Conservation (phyloP, 2,888 invertebrate genomes). For the Drosophila sordidula region DNA sequence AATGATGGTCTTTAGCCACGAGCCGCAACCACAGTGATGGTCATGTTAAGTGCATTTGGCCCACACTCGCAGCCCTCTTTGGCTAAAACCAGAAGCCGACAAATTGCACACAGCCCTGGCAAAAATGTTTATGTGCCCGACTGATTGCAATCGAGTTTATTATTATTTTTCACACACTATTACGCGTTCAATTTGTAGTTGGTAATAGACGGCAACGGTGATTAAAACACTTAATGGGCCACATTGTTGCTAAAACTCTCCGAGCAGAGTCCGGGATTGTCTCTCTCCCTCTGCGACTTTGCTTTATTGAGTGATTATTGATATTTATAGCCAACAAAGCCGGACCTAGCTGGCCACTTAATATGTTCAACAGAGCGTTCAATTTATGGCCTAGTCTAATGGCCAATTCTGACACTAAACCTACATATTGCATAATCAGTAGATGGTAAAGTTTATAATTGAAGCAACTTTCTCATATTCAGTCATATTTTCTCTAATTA, state of each 20-base stretch:
- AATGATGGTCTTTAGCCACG: conserved; percentile 46
- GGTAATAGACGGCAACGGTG: conserved; percentile 42
- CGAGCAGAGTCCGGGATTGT: neutral
- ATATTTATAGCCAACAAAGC: conserved; percentile 60
- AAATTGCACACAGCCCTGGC: conserved; percentile 12
- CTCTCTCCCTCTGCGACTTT: neutral
- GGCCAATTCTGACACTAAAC: conserved; percentile 37
- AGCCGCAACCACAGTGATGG: conserved; percentile 34
- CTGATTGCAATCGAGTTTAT: conserved; percentile 44
- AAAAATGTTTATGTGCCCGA: conserved; percentile 12
- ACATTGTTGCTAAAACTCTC: conserved; percentile 34
- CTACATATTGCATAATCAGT: neutral
- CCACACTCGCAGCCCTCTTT: neutral
- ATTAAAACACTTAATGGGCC: conserved; percentile 64
- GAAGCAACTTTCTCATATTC: neutral
- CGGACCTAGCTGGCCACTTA: conserved; percentile 50
- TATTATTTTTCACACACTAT: conserved; percentile 51
- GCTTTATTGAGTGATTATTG: conserved; percentile 68
- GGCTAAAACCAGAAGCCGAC: conserved; percentile 9
- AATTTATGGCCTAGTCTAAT: conserved; percentile 59
- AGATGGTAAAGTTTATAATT: conserved; percentile 1
- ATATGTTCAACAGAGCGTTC: conserved; percentile 35
- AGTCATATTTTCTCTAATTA: neutral
- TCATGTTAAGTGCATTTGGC: conserved; percentile 24
- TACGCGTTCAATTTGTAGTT: conserved; percentile 46